Base-by-base conservation (phyloP, 2,113 vertebrate genomes). In the Glaucidium brasilianum region DNA sequence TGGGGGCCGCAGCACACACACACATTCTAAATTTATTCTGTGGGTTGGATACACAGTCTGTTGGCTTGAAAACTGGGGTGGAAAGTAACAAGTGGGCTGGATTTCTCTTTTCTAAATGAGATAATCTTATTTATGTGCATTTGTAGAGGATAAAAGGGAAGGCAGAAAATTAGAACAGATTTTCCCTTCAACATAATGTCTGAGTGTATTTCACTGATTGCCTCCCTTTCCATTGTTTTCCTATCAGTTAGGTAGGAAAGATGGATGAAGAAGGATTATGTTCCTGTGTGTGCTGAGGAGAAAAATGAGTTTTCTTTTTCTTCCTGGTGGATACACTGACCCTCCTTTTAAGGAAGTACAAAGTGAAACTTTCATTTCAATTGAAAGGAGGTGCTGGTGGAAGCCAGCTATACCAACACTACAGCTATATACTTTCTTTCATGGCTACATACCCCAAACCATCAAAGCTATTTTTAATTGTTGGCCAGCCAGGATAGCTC, bases 11-110 rank as follows among this genome's bases (percentile, higher is more conserved):
- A 47, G 45, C 5, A 10, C 45, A 78, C 23, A 12, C 10, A 9
- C 0, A 0, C 1, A n/a, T n/a, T 64, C 37, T 56, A 60, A 1
- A 0, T 45, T 35, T 67, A 5, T 64, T 52, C 34, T 39, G 3
- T 20, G 16, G 5, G 12, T 16, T n/a, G 15, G 30, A 49, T 69
- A 20, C 30, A 30, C 7, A 58, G 39, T 14, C 23, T 19, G 6
- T 43, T 50, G 25, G 5, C 8, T 67, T 72, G 78, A 55, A 88
- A 67, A 74, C 11, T n/a, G 41, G n/a, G 71, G 56, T 11, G 17
- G 16, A 66, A 90, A 68, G 66, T 63, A 34, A 12, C 6, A 74
- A 69, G 20, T 55, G 37, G 14, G 3, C 12, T 67, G 23, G 3
- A 18, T 88, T 91, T 93, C 52, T 59, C 4, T 23, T 71, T 78